phyloP scores from a whole-genome alignment of 64 coral and sea anemone species.

The Actinia equina region DNA sequence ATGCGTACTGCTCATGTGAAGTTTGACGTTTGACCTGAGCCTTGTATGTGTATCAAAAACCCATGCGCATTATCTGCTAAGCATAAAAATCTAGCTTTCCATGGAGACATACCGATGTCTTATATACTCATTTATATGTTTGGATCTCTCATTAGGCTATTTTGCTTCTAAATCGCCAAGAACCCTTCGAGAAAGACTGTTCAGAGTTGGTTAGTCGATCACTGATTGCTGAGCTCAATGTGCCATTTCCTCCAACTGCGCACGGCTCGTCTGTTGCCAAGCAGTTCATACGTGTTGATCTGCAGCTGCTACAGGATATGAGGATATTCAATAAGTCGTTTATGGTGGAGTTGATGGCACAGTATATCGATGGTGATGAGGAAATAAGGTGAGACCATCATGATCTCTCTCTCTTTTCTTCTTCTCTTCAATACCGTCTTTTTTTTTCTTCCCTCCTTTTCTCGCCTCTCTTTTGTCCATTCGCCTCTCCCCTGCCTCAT shows the following conservation, averaged over 20 bases:
- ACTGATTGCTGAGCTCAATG: slow-evolving; percentile 77
- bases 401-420: neutral
- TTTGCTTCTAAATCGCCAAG: slow-evolving; percentile 81
- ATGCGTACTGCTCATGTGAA: too few relatives aligned
- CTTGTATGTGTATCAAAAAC: too few relatives aligned
- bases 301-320: slow-evolving; percentile 75
- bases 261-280: slow-evolving; percentile 69
- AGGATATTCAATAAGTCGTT: slow-evolving; percentile 62
- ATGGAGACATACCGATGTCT: neutral
- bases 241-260: slow-evolving; percentile 57
- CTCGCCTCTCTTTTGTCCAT: too few relatives aligned
- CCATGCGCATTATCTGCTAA: neutral
- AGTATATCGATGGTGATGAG: slow-evolving; percentile 87
- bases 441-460: too few relatives aligned
- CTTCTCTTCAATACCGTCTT: too few relatives aligned
- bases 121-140: neutral
- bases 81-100: neutral
- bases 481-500: too few relatives aligned
- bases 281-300: slow-evolving; percentile 74
- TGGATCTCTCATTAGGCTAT: slow-evolving; percentile 49
- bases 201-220: slow-evolving; percentile 42
- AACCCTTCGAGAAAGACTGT: slow-evolving; percentile 49
- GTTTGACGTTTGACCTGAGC: too few relatives aligned
- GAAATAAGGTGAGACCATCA: slow-evolving; percentile 72
- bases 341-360: slow-evolving; percentile 84